These are phyloP conservation scores for Todiramphus saurophagus DNA, from an alignment of 2,113 vertebrate genomes.

Conservation along the genomic window DNA sequence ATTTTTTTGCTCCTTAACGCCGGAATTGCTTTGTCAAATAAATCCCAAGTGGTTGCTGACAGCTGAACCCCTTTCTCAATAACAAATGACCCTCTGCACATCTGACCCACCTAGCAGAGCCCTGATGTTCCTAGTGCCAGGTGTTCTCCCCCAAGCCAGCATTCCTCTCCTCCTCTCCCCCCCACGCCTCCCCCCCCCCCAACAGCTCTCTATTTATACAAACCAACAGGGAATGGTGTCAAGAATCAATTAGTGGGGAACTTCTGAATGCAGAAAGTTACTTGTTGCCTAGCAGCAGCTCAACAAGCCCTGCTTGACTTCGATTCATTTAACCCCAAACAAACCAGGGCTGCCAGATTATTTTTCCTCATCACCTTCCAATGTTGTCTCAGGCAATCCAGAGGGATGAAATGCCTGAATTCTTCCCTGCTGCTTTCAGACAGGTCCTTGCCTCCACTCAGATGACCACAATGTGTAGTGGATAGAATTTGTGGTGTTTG, in stretches of 20 bases:
- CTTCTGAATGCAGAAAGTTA: conserved; percentile 50
- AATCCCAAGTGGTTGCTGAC: neutral
- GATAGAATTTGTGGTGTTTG: neutral
- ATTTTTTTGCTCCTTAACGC: neutral
- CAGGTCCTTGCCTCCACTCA: neutral
- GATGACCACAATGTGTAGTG: neutral
- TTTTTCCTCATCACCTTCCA: neutral
- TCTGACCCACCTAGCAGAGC: neutral
- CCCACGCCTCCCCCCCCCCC: neutral
- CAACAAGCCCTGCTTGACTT: neutral
- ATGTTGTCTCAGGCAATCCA: neutral
- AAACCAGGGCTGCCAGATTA: neutral
- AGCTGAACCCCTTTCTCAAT: neutral
- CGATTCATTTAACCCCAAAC: conserved; percentile 57
- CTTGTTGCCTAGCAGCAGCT: conserved; percentile 73
- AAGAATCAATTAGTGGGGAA: conserved; percentile 64
- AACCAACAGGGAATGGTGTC: neutral
- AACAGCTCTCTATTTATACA: conserved; percentile 40
- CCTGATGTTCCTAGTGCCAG: neutral
- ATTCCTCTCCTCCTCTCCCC: neutral
- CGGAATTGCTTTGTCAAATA: neutral
- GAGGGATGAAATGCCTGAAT: neutral
- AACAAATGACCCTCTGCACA: neutral
- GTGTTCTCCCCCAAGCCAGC: neutral
- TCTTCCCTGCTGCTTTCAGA: neutral